Conservation (phyloP, 2,113 vertebrate genomes). For the Acinonyx jubatus region DNA sequence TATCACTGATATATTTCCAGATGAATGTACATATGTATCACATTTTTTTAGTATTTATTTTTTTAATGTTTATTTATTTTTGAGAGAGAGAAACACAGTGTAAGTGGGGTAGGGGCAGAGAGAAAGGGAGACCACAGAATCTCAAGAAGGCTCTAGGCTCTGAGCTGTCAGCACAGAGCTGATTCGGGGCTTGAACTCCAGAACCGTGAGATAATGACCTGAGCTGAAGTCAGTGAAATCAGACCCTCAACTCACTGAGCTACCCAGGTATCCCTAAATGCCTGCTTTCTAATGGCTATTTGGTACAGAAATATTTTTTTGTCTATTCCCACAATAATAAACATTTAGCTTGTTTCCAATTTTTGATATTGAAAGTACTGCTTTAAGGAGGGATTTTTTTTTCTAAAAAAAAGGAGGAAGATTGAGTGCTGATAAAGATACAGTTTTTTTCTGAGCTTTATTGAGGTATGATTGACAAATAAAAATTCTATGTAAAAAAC, state of each 20-base stretch:
- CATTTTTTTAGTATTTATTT: too few species aligned
- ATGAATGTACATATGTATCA: neutral
- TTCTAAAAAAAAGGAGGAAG: neutral
- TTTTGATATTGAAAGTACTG: neutral
- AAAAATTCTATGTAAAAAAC: neutral
- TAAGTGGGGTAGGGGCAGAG: too few species aligned
- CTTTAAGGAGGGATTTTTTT: neutral
- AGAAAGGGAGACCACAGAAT: too few species aligned
- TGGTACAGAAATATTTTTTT: neutral
- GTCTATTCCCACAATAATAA: neutral
- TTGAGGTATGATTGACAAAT: neutral
- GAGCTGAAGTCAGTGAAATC: too few species aligned
- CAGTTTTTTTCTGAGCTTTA: neutral
- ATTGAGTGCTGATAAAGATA: neutral
- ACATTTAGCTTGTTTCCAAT: neutral
- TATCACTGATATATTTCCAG: neutral
- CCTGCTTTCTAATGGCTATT: neutral
- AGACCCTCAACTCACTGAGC: too few species aligned
- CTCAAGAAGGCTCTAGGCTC: too few species aligned
- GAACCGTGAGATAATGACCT: too few species aligned
- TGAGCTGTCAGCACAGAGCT: too few species aligned
- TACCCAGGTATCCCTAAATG: neutral
- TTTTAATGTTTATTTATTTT: too few species aligned
- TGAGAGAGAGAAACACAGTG: too few species aligned
- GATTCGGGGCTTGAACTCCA: too few species aligned